These are phyloP conservation scores for Lasiurus cinereus DNA, from an alignment of 2,113 vertebrate genomes.

Conservation along the genomic window DNA sequence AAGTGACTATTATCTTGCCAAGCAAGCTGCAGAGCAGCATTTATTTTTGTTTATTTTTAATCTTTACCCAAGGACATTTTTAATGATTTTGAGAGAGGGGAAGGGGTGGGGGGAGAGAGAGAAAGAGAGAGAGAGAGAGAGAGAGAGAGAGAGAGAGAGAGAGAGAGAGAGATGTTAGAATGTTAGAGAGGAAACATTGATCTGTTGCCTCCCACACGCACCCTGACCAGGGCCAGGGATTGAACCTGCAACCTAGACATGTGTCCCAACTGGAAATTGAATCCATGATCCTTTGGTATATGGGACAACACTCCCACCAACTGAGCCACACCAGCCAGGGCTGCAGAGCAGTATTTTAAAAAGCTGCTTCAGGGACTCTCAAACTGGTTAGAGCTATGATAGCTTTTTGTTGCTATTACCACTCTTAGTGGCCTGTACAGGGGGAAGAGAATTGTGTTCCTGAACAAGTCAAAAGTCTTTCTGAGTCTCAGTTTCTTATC, in stretches of 20 bases:
- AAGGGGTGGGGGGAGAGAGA: too few species aligned
- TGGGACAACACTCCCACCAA: neutral
- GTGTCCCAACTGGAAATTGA: neutral
- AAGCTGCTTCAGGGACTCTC: neutral
- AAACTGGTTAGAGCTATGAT: neutral
- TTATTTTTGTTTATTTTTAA: neutral
- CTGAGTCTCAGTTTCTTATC: neutral
- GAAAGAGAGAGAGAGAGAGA: neutral
- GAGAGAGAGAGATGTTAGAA: neutral
- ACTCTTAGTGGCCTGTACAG: neutral
- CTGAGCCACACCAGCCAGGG: neutral
- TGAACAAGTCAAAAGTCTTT: conserved; percentile 14
- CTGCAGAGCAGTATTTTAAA: neutral
- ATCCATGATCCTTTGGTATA: neutral
- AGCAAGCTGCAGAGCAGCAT: neutral
- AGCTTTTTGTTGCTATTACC: neutral
- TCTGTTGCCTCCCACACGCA: neutral
- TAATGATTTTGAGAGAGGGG: neutral
- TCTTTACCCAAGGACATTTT: neutral
- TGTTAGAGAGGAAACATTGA: neutral
- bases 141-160: too few species aligned
- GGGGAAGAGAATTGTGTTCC: neutral
- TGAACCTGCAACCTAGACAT: neutral
- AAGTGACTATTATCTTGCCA: neutral
- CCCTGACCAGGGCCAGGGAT: too few species aligned